A percentile compares a stretch with the other conserved stretches of the same genome.
Evolutionary conservation across 2,113 vertebrate species (phyloP).

Genomic region (Arizona elegans): DNA sequence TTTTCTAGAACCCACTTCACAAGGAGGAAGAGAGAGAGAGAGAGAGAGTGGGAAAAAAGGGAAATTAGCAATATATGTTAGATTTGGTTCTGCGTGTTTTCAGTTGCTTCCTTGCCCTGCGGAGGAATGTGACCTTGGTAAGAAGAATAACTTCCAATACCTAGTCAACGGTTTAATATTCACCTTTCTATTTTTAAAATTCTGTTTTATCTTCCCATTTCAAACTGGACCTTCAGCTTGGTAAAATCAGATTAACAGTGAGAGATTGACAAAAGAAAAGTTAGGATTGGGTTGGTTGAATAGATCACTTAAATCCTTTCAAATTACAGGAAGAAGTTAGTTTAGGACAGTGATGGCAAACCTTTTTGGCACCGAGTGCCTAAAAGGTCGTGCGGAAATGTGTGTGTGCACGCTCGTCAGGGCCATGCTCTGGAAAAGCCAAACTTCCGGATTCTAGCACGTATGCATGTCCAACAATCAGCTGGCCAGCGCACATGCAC

Average conservation of each 20-base stretch:
- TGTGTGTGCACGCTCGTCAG: too few species aligned
- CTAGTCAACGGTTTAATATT: background rate
- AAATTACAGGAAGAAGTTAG: conserved; percentile 35
- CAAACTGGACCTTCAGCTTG: conserved; percentile 57
- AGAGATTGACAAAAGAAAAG: conserved; percentile 50
- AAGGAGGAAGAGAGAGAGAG: background rate
- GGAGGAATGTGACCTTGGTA: background rate
- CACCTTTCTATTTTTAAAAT: background rate
- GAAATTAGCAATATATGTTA: background rate
- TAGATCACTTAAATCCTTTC: conserved; percentile 69
- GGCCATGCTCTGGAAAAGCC: too few species aligned
- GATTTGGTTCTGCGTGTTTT: background rate
- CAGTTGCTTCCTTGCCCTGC: background rate
- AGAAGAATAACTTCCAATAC: background rate
- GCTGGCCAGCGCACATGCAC: too few species aligned
- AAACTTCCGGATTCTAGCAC: too few species aligned
- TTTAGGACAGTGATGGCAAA: background rate
- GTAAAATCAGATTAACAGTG: conserved; percentile 67
- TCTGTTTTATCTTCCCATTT: background rate
- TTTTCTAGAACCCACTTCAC: background rate
- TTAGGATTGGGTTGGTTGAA: conserved; percentile 55
- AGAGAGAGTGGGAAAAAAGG: background rate
- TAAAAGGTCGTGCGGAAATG: too few species aligned
- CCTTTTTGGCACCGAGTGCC: too few species aligned
- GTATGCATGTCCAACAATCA: too few species aligned